phyloP scores from a whole-genome alignment of 2,797 vertebrate genomes.

The Heterohyrax brucei region DNA sequence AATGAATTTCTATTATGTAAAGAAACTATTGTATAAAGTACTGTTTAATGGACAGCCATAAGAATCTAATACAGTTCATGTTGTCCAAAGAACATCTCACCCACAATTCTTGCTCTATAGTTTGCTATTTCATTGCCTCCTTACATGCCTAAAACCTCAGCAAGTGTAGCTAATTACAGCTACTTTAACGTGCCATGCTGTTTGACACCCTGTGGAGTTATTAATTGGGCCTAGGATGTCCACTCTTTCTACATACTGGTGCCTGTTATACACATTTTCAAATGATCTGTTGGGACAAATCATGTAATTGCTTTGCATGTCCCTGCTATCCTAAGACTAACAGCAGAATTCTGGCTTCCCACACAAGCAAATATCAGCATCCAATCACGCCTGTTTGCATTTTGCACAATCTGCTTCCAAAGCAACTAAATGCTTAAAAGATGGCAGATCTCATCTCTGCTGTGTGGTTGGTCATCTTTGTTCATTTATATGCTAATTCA shows the following conservation, averaged over 20 bases:
- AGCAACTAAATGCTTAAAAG: slow-evolving; percentile 74
- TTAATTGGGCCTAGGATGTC: neutral
- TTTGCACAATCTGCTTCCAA: slow-evolving; percentile 81
- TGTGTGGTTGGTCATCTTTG: slow-evolving; percentile 86
- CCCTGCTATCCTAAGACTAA: slow-evolving; percentile 54
- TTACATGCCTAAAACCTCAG: neutral
- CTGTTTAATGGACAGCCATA: too few species aligned
- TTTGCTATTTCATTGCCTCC: neutral
- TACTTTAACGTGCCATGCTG: neutral
- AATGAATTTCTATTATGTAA: too few species aligned
- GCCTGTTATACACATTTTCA: slow-evolving; percentile 56
- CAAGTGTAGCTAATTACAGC: neutral
- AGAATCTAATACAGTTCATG: neutral
- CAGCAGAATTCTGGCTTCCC: slow-evolving; percentile 66
- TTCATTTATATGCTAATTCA: slow-evolving; percentile 91
- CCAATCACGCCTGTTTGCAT: slow-evolving; percentile 47
- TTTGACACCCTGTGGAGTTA: slow-evolving; percentile 28
- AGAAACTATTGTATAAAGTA: too few species aligned
- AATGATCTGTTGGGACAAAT: slow-evolving; percentile 34
- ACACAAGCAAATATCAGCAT: slow-evolving; percentile 59
- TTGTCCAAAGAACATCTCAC: neutral
- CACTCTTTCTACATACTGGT: neutral
- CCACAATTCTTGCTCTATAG: neutral
- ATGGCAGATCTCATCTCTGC: slow-evolving; percentile 76
- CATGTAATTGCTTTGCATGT: slow-evolving; percentile 16